A percentile compares a stretch with the other conserved stretches of the same genome.
phyloP scores from a whole-genome alignment of 2,113 vertebrate species.

The Hemibagrus wyckioides region DNA sequence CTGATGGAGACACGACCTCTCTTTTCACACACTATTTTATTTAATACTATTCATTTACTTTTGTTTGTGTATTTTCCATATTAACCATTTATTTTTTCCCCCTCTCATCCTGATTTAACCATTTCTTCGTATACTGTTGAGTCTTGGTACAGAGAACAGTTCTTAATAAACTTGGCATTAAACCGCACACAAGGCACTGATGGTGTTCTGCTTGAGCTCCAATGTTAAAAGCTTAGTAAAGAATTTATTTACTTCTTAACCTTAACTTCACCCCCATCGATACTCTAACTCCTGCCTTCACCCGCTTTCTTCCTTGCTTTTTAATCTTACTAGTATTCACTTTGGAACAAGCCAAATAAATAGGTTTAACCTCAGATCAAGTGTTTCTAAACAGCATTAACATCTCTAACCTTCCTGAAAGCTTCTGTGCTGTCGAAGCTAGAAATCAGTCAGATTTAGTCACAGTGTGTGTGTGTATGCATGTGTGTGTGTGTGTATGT shows the following conservation, averaged over 20 bases:
- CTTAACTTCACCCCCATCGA: background rate
- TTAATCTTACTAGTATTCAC: background rate
- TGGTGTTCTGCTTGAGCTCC: background rate
- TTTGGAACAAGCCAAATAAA: constrained; percentile 19
- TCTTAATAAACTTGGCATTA: background rate
- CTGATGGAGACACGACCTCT: no score
- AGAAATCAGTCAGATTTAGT: background rate
- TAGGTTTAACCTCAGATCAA: constrained; percentile 15
- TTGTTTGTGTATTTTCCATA: background rate
- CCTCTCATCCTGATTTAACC: background rate
- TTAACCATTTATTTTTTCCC: background rate
- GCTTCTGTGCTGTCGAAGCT: background rate
- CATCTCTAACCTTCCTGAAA: background rate
- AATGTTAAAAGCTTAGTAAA: background rate
- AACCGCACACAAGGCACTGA: background rate
- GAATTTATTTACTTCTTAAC: background rate
- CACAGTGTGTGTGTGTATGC: background rate
- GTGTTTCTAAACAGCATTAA: constrained; percentile 11
- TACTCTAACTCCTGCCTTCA: background rate
- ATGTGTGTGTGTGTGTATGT: background rate
- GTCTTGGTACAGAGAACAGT: background rate
- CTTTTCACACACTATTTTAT: no score
- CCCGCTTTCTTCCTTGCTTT: background rate
- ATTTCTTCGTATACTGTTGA: background rate
- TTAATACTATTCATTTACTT: background rate